Percentiles rank a stretch among this genome's conserved stretches.
Conservation (phyloP, 2,888 invertebrate species). For the Trichopoda pennipes region DNA sequence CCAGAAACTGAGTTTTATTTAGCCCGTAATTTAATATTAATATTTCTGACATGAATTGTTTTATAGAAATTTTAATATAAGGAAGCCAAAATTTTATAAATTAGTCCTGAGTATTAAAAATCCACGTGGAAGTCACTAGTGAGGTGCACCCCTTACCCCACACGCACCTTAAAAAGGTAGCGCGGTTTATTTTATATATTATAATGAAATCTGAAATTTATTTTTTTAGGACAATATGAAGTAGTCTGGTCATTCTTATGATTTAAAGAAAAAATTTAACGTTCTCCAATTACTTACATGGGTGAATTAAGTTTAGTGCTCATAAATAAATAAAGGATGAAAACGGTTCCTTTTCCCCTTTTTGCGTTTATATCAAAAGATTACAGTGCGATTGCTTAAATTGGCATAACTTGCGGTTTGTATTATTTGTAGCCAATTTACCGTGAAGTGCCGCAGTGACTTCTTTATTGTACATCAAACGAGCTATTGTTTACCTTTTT, state of each 20-base stretch:
- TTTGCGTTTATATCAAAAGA: neutral
- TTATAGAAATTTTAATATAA: neutral
- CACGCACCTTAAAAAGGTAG: neutral
- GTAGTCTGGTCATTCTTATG: no score
- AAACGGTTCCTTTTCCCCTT: conserved; percentile 12
- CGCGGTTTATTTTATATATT: conserved; percentile 16
- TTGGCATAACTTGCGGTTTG: conserved; percentile 35
- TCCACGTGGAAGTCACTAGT: no score
- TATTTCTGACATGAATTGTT: neutral
- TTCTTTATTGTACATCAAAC: conserved; percentile 12
- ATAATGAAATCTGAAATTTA: conserved; percentile 8
- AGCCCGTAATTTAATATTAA: no score
- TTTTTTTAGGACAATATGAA: no score
- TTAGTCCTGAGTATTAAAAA: no score
- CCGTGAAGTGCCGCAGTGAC: conserved; percentile 33
- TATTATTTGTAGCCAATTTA: conserved; percentile 48
- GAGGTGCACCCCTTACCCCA: no score
- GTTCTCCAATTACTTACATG: conserved; percentile 25
- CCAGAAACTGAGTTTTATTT: neutral
- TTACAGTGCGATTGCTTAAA: neutral
- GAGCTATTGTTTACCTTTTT: conserved; percentile 24
- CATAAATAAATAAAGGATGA: conserved; percentile 54
- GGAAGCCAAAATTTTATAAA: no score
- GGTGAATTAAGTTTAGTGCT: conserved; percentile 16
- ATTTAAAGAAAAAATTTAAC: conserved; percentile 22